Evolutionary conservation across 2,888 invertebrate genomes (phyloP), one percentile per base, ranked within the genome.

Genomic region (Aelia acuminata): DNA sequence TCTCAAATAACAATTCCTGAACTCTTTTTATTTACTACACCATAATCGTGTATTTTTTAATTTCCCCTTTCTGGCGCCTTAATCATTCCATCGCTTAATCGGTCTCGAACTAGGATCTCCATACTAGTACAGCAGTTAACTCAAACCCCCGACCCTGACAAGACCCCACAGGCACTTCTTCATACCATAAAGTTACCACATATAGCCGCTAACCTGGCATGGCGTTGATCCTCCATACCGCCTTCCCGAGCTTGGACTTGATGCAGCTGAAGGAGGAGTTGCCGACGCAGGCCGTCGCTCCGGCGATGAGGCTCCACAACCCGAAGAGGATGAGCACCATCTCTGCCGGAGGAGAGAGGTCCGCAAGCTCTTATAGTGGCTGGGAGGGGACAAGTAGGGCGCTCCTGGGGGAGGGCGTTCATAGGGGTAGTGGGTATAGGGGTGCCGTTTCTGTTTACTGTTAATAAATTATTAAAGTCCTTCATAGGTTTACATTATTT

Each of bases 231-330:
- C 86, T 89, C 75, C 87, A 49, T 70, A 89, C 53, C 13, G 89
- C 88, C n/a, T 85, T 84, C 31, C 80, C 57, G 22, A 89, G 43
- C 88, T 88, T 89, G n/a, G 49, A 20, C 43, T 49, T 57, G 57
- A 89, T 49, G 85, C 89, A 89, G 70, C 50, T 20, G 26, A 85
- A 87, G n/a, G 89, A 89, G 35, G 89, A 86, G 89, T 89, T 89
- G 63, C 87, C 89, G 31, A 84, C 39, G 70, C 89, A 89, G 18
- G 70, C 35, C 35, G 88, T 26, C n/a, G 88, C 35, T 3, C 31
- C 47, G 47, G 57, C 39, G 0, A 39, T 22, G 1, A 84, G 18
- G 15, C 49, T 50, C 84, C 48, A 10, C 13, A 84, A 22, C 8
- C 13, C 22, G 35, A 85, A 43, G 47, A 87, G 39, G 31, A 70